These are phyloP conservation scores for Nomada ruficornis DNA, from an alignment of 2,888 invertebrate genomes.

Conservation along the genomic window DNA sequence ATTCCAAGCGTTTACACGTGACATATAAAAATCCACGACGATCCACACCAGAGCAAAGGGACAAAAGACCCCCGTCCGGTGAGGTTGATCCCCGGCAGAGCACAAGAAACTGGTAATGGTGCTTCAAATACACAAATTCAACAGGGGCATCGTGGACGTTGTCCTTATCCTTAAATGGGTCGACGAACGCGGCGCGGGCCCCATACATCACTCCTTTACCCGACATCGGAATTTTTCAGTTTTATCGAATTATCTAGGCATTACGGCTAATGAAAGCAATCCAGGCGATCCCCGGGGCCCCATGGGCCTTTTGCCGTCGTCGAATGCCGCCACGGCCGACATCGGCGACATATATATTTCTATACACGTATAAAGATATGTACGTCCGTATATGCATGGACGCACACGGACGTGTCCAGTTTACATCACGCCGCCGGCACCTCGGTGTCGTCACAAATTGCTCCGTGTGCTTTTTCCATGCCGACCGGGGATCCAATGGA, in stretches of 20 bases:
- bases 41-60: conserved; percentile 2
- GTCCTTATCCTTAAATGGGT: conserved; percentile 58
- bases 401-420: conserved; percentile 35
- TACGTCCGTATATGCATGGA: conserved; percentile 40
- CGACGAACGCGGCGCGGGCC: conserved; percentile 37
- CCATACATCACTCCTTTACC: conserved; percentile 77
- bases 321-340: conserved; percentile 57
- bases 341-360: conserved; percentile 58
- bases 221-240: conserved; percentile 82
- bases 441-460: conserved; percentile 80
- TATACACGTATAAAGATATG: conserved; percentile 68
- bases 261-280: conserved; percentile 81
- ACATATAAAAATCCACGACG: neutral
- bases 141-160: conserved; percentile 10
- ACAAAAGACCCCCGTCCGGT: neutral
- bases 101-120: conserved; percentile 51
- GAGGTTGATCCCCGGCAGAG: conserved; percentile 5
- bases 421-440: conserved; percentile 68
- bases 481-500: conserved; percentile 65
- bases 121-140: conserved; percentile 64
- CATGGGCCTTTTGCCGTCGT: conserved; percentile 48
- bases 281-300: conserved; percentile 54
- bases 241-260: conserved; percentile 83
- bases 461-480: conserved; percentile 75
- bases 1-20: neutral